A percentile compares a stretch with the other conserved stretches of the same genome.
phyloP scores from a whole-genome alignment of 2,113 vertebrate genomes.

The Gnathonemus echidnorhynchus region DNA sequence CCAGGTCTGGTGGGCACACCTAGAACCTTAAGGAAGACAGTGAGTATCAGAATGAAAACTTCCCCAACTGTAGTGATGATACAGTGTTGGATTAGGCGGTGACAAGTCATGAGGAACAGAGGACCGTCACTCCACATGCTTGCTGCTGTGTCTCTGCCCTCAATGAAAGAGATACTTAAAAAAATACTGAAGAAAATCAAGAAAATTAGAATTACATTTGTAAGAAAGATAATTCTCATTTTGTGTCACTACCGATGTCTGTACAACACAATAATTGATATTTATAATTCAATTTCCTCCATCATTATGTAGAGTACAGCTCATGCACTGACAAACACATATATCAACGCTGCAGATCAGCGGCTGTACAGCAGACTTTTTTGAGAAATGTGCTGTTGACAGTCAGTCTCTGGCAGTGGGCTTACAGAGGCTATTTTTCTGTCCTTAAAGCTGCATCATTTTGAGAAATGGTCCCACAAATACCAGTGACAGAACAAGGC shows the following conservation, averaged over 20 bases:
- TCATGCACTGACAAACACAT: neutral
- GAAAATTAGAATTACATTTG: neutral
- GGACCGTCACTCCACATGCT: neutral
- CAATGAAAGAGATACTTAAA: neutral
- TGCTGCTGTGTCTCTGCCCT: neutral
- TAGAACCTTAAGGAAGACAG: neutral
- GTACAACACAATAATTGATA: neutral
- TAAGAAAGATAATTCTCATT: neutral
- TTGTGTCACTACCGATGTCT: neutral
- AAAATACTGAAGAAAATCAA: neutral
- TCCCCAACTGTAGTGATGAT: neutral
- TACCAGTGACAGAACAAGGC: neutral
- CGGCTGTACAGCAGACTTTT: neutral
- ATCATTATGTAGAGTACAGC: neutral
- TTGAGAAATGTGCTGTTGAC: neutral
- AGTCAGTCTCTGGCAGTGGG: neutral
- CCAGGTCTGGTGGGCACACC: neutral
- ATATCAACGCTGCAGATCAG: neutral
- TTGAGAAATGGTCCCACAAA: neutral
- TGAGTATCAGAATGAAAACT: neutral
- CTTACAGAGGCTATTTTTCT: neutral
- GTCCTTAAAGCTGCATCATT: neutral
- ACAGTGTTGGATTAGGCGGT: neutral
- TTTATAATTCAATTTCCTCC: neutral
- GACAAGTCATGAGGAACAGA: neutral